Evolutionary conservation across 2,113 vertebrate genomes (phyloP).

Genomic region (Phyllostomus discolor): DNA sequence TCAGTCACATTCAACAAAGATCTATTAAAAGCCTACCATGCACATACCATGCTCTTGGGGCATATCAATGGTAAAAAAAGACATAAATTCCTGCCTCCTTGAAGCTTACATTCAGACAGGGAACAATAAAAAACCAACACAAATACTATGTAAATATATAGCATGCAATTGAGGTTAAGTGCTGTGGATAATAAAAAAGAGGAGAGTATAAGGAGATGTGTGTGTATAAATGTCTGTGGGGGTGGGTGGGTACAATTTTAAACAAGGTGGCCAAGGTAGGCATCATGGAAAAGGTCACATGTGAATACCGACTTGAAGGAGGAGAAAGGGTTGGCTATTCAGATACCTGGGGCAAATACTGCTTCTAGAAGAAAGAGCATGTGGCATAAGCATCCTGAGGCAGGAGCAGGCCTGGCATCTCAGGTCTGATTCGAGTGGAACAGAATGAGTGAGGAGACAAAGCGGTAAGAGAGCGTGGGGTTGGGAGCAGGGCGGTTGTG

Average conservation of each 20-base stretch:
- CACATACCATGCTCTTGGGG: neutral
- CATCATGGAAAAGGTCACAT: neutral
- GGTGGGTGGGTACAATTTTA: neutral
- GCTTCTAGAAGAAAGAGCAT: neutral
- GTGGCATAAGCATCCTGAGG: neutral
- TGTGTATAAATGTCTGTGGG: neutral
- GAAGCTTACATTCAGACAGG: neutral
- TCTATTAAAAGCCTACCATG: neutral
- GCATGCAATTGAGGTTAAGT: neutral
- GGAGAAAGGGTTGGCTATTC: neutral
- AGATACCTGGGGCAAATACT: neutral
- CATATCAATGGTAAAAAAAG: neutral
- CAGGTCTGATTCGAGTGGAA: neutral
- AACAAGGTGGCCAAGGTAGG: neutral
- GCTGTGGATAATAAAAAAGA: neutral
- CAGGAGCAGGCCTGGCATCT: neutral
- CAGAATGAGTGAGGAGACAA: neutral
- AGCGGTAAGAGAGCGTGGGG: neutral
- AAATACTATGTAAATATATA: neutral
- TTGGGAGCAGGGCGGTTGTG: rapidly evolving
- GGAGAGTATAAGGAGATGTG: neutral
- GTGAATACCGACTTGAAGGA: neutral
- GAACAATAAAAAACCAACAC: neutral
- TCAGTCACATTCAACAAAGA: neutral
- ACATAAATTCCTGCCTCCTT: neutral